phyloP scores from a whole-genome alignment of 2,113 vertebrate genomes.

The Epinephelus lanceolatus region DNA sequence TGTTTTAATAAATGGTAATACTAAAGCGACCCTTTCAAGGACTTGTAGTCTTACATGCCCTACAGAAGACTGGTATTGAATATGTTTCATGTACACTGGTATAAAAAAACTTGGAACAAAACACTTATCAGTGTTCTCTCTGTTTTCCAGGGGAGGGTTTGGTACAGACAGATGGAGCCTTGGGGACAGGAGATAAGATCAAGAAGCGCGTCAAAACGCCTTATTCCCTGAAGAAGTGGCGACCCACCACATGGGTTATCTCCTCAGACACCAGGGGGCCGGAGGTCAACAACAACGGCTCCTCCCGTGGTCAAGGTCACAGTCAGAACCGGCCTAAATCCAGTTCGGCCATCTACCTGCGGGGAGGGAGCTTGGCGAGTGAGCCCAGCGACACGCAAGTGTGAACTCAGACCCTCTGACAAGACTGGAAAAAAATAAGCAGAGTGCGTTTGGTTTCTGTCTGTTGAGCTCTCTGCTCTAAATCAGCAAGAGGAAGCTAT shows the following conservation, averaged over 20 bases:
- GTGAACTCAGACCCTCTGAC: constrained; percentile 81
- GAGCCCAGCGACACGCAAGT: constrained; percentile 89
- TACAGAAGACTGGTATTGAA: background rate
- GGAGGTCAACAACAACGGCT: constrained; percentile 86
- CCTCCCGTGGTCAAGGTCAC: constrained; percentile 54
- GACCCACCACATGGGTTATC: constrained; percentile 97
- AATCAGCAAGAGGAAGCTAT: constrained; percentile 76
- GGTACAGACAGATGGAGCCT: constrained; percentile 85
- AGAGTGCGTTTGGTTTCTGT: constrained; percentile 47
- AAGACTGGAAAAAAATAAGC: constrained; percentile 25
- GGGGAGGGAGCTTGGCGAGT: constrained; percentile 89
- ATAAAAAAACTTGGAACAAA: background rate
- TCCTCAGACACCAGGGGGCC: constrained; percentile 91
- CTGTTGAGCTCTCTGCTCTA: constrained; percentile 40
- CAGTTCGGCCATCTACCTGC: constrained; percentile 93
- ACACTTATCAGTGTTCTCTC: constrained; percentile 24
- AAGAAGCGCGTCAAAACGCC: constrained; percentile 99
- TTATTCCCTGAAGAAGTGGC: constrained; percentile 97
- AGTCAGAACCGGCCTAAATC: constrained; percentile 89
- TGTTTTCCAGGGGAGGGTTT: constrained; percentile 87
- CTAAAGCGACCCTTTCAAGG: background rate
- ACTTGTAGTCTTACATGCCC: background rate
- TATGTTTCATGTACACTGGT: background rate
- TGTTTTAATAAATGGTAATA: background rate
- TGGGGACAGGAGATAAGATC: constrained; percentile 95